Conservation (phyloP, 2,797 vertebrate genomes). For the Pteronotus mesoamericanus region DNA sequence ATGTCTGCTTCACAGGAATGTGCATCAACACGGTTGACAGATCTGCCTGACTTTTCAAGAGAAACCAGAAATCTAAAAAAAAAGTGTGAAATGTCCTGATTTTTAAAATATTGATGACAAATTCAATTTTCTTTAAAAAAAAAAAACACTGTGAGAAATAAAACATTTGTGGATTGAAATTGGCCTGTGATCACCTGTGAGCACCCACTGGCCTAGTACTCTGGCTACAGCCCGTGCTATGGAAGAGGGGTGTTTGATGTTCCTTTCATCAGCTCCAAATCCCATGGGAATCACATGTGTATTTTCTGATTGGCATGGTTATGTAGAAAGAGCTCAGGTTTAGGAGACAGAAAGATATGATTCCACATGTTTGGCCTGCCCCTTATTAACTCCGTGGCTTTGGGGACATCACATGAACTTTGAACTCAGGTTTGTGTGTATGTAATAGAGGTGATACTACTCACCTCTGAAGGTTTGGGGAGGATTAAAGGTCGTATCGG, state of each 20-base stretch:
- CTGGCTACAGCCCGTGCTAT: not conserved
- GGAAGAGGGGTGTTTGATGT: not conserved
- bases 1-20: not conserved
- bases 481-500: not conserved
- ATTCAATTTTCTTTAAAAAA: not conserved
- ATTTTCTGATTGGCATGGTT: not conserved
- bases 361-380: not conserved
- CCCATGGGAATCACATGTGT: fast-evolving
- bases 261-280: not conserved
- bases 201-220: fast-evolving
- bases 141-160: not conserved
- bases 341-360: not conserved
- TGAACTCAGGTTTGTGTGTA: not conserved
- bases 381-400: not conserved
- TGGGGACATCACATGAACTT: not conserved
- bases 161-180: not conserved
- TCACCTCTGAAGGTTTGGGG: not conserved
- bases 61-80: constrained; percentile 28
- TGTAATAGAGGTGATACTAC: not conserved
- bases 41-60: constrained; percentile 37
- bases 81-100: not conserved
- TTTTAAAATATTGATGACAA: not conserved
- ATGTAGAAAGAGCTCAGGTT: not conserved
- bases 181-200: fast-evolving
- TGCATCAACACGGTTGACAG: not conserved